Evolutionary conservation across 2,797 vertebrate genomes (phyloP).

Genomic region (Cossypha dichroa): DNA sequence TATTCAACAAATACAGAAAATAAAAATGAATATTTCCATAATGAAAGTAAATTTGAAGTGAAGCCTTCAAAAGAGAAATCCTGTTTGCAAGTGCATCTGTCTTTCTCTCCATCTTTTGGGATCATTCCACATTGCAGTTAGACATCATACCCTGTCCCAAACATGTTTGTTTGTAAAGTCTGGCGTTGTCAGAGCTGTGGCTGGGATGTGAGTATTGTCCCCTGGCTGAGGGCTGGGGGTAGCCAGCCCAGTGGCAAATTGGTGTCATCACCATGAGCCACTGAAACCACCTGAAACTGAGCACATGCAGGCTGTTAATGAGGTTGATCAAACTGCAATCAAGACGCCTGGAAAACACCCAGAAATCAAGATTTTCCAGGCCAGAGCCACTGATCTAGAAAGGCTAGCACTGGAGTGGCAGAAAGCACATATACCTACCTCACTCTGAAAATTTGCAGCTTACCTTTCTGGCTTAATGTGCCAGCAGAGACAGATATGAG

Average conservation of each 20-base stretch:
- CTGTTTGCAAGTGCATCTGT: background rate
- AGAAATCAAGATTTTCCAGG: background rate
- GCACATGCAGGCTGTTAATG: background rate
- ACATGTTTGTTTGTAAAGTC: background rate
- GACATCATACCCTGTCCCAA: background rate
- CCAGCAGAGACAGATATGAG: background rate
- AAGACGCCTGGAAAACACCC: background rate
- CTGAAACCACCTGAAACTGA: background rate
- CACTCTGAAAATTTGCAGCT: background rate
- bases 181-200: background rate
- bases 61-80: background rate
- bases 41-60: background rate
- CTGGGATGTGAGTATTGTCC: background rate
- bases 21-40: background rate
- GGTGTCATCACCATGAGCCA: background rate
- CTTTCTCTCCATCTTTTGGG: background rate
- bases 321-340: background rate
- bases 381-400: background rate
- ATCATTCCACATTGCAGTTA: background rate
- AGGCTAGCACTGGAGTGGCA: background rate
- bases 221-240: background rate
- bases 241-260: background rate
- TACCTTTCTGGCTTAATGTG: background rate
- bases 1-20: background rate
- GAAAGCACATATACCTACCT: background rate